Evolutionary conservation across 2,113 vertebrate species (phyloP).

Genomic region (Emydocephalus ijimae): DNA sequence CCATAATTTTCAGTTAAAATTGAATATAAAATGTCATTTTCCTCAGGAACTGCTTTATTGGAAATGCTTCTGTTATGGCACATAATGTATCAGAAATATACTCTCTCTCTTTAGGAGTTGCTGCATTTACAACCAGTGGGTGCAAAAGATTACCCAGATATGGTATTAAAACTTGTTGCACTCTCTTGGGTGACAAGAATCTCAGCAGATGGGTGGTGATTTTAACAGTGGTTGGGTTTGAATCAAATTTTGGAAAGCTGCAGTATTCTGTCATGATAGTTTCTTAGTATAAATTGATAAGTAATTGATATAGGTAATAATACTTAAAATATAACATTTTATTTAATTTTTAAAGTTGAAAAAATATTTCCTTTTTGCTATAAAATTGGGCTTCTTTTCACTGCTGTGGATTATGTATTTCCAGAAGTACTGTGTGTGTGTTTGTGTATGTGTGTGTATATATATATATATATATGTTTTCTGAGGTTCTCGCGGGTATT

Average conservation of each 20-base stretch:
- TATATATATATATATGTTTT: too few relatives aligned
- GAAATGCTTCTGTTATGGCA: background rate
- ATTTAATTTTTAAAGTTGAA: background rate
- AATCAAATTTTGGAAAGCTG: slow-evolving; percentile 14
- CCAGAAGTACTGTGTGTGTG: background rate
- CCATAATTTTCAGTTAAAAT: background rate
- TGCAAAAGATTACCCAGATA: slow-evolving; percentile 69
- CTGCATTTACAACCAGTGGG: slow-evolving; percentile 69
- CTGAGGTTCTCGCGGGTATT: too few relatives aligned
- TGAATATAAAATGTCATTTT: background rate
- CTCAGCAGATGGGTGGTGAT: slow-evolving; percentile 27
- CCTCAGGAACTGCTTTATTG: slow-evolving; percentile 2
- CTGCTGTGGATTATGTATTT: background rate
- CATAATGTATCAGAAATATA: slow-evolving; percentile 1
- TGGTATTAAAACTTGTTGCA: slow-evolving; percentile 54
- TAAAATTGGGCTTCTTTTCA: background rate
- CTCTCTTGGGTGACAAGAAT: slow-evolving; percentile 31
- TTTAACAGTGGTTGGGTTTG: slow-evolving; percentile 13
- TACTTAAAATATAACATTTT: background rate
- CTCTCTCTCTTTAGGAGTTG: slow-evolving; percentile 68
- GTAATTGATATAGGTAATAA: background rate
- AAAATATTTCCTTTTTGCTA: background rate
- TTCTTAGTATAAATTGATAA: background rate
- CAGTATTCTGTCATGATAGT: slow-evolving; percentile 15
- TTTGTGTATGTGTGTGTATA: background rate